Percentiles rank a stretch among this genome's conserved stretches.
These are phyloP conservation scores for Hyperoodon ampullatus DNA, from an alignment of 2,113 vertebrate genomes.

Conservation along the genomic window DNA sequence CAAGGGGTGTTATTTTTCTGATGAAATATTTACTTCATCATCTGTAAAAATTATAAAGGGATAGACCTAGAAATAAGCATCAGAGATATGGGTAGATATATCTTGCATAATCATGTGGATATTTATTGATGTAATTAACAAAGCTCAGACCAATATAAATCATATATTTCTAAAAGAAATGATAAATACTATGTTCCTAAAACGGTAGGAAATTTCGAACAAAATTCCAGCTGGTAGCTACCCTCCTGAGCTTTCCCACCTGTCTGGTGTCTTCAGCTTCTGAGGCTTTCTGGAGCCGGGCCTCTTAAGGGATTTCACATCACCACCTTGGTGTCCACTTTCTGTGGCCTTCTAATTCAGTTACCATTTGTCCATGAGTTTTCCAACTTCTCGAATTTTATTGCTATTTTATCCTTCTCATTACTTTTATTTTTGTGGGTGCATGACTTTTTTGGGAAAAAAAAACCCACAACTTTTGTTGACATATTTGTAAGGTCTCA, in stretches of 20 bases:
- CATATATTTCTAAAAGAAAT: not conserved
- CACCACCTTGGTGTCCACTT: rapidly evolving
- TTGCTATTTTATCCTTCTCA: not conserved
- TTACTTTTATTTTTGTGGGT: not conserved
- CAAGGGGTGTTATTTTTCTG: not conserved
- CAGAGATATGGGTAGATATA: not conserved
- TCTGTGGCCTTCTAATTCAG: not conserved
- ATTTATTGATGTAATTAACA: not conserved
- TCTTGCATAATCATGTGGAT: not conserved
- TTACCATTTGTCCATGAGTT: not conserved
- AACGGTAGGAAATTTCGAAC: not conserved
- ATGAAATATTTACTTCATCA: not conserved
- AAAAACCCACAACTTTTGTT: not conserved
- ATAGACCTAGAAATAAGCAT: not conserved
- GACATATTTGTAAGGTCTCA: not conserved
- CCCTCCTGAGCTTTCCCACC: not conserved
- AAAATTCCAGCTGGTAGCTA: not conserved
- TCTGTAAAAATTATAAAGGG: not conserved
- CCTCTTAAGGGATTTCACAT: not conserved
- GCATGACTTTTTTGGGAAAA: rapidly evolving
- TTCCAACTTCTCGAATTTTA: not conserved
- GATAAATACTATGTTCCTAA: not conserved
- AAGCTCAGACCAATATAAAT: not conserved
- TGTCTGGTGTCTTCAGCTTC: not conserved
- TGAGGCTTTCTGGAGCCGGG: not conserved